phyloP scores from a whole-genome alignment of 1,140 invertebrate genomes.

The Eufriesea mexicana region DNA sequence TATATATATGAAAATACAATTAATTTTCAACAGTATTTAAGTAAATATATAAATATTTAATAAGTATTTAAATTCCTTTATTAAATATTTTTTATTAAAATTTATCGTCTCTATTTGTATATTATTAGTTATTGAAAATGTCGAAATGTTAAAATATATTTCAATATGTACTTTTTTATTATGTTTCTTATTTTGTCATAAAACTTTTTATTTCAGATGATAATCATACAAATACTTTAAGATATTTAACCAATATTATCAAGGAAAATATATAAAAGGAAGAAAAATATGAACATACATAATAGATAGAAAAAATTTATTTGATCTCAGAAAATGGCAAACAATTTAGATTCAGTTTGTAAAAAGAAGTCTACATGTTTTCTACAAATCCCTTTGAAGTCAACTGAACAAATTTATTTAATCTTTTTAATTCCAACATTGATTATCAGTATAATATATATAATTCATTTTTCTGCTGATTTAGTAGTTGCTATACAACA shows the following conservation, averaged over 20 bases:
- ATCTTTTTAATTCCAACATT: slow-evolving; percentile 81
- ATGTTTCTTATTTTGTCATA: not conserved
- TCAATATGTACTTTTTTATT: not conserved
- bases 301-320: slow-evolving; percentile 16
- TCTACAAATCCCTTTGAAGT: slow-evolving; percentile 79
- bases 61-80: not conserved
- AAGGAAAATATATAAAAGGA: not conserved
- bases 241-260: not conserved
- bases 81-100: not conserved
- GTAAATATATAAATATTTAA: slow-evolving; percentile 25
- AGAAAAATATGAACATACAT: not conserved
- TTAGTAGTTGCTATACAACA: slow-evolving; percentile 81
- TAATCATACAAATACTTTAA: not conserved
- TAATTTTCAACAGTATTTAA: slow-evolving; percentile 6
- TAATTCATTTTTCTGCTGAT: slow-evolving; percentile 81
- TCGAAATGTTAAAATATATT: not conserved
- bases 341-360: slow-evolving; percentile 59
- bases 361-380: slow-evolving; percentile 67
- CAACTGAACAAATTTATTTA: slow-evolving; percentile 81
- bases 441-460: slow-evolving; percentile 78
- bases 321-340: slow-evolving; percentile 44
- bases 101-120: not conserved
- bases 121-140: not conserved
- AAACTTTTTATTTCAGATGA: slow-evolving; percentile 9
- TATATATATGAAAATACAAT: not conserved